Conservation (phyloP, 1,140 invertebrate species). For the Hycleus phaleratus region DNA sequence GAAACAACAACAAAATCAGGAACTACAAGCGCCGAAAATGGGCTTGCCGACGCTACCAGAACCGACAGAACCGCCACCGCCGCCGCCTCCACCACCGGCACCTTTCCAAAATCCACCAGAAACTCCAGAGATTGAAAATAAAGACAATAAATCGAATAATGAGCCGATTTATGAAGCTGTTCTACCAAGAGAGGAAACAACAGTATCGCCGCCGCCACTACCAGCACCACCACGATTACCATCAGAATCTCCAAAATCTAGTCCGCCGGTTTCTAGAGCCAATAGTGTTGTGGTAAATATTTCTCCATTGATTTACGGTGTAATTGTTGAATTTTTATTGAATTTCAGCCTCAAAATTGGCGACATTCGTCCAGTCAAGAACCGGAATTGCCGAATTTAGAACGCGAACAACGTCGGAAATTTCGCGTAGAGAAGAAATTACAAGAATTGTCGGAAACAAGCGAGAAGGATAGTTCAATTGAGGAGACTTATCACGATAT, state of each 20-base stretch:
- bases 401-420: slow-evolving; percentile 68
- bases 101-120: slow-evolving; percentile 34
- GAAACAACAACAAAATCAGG: slow-evolving; percentile 31
- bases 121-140: slow-evolving; percentile 36
- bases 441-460: slow-evolving; percentile 58
- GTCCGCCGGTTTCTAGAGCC: slow-evolving; percentile 35
- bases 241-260: slow-evolving; percentile 41
- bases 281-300: slow-evolving; percentile 31
- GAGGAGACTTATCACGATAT: slow-evolving; percentile 68
- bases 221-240: slow-evolving; percentile 42
- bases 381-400: slow-evolving; percentile 40
- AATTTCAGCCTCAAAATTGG: slow-evolving; percentile 34
- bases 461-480: slow-evolving; percentile 49
- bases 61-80: slow-evolving; percentile 64
- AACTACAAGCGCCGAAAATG: slow-evolving; percentile 36
- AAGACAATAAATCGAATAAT: slow-evolving; percentile 37
- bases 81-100: slow-evolving; percentile 46
- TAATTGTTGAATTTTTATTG: background rate
- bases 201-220: slow-evolving; percentile 49
- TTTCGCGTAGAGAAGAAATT: slow-evolving; percentile 78
- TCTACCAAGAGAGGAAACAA: slow-evolving; percentile 55
- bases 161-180: slow-evolving; percentile 84
- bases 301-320: background rate
- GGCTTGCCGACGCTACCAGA: slow-evolving; percentile 59
- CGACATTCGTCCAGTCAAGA: slow-evolving; percentile 30